A percentile compares a stretch with the other conserved stretches of the same genome.
Evolutionary conservation across 2,113 vertebrate genomes (phyloP).

Genomic region (Cebidichthys violaceus): DNA sequence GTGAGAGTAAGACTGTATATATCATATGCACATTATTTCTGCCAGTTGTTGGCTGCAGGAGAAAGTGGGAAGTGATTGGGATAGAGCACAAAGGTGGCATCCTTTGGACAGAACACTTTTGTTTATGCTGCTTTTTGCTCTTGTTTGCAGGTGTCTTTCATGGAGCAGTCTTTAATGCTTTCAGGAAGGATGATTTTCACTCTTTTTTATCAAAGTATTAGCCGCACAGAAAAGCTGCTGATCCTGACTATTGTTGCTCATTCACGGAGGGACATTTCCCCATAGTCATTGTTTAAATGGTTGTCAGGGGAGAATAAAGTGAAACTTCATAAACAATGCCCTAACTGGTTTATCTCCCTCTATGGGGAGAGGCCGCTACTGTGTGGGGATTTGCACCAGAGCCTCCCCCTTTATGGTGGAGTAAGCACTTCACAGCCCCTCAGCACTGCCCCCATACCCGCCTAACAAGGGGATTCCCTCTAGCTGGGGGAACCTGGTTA

Average conservation of each 20-base stretch:
- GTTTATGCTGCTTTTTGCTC: slow-evolving; percentile 79
- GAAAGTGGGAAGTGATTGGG: slow-evolving; percentile 67
- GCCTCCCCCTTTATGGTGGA: slow-evolving; percentile 82
- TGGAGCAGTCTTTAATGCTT: slow-evolving; percentile 88
- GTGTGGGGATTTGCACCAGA: slow-evolving; percentile 88
- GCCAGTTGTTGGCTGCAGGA: slow-evolving; percentile 46
- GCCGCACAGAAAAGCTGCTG: slow-evolving; percentile 89
- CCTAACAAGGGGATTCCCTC: slow-evolving; percentile 81
- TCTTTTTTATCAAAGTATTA: slow-evolving; percentile 90
- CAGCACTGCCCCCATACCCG: slow-evolving; percentile 66
- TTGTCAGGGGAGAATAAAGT: slow-evolving; percentile 97
- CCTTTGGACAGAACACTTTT: slow-evolving; percentile 89
- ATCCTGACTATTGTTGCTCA: slow-evolving; percentile 90
- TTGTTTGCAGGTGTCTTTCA: slow-evolving; percentile 96
- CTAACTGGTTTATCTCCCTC: slow-evolving; percentile 90
- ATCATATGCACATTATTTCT: slow-evolving; percentile 45
- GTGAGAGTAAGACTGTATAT: slow-evolving; percentile 38
- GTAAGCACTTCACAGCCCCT: slow-evolving; percentile 81
- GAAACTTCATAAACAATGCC: slow-evolving; percentile 93
- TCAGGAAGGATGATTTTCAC: slow-evolving; percentile 94
- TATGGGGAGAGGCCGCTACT: slow-evolving; percentile 84
- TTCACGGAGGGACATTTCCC: slow-evolving; percentile 93
- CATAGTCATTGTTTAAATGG: slow-evolving; percentile 98
- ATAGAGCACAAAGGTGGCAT: slow-evolving; percentile 74
- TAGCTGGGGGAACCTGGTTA: slow-evolving; percentile 72